Percentiles rank a stretch among this genome's conserved stretches.
Evolutionary conservation across 2,888 invertebrate species (phyloP).

Genomic region (Tenthredo livida): DNA sequence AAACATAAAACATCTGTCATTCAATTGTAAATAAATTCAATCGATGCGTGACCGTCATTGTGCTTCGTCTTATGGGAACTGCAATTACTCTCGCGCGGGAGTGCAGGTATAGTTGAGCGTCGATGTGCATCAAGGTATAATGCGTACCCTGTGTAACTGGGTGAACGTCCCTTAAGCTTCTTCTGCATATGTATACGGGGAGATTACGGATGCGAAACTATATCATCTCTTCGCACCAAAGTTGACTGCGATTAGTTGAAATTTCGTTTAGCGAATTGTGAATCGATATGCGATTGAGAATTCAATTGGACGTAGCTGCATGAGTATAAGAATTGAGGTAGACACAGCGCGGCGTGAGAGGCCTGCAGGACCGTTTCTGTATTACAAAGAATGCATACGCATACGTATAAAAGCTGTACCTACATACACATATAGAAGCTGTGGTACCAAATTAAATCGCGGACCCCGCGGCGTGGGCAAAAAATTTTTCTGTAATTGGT

Average conservation of each 20-base stretch:
- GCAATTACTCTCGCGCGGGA: not conserved
- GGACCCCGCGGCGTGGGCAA: not conserved
- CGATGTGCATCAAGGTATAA: not conserved
- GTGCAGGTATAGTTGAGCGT: not conserved
- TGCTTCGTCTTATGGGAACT: not conserved
- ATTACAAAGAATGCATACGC: not conserved
- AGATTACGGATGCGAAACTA: no score
- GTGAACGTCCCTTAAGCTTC: not conserved
- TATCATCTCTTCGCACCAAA: not conserved
- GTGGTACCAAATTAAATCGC: not conserved
- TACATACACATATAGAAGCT: not conserved
- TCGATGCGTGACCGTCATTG: constrained; percentile 20
- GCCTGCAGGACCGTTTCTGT: not conserved
- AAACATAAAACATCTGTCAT: not conserved
- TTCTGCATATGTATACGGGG: not conserved
- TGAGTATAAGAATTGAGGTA: not conserved
- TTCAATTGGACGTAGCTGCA: not conserved
- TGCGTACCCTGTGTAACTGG: not conserved
- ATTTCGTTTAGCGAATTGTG: not conserved
- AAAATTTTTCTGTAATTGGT: not conserved
- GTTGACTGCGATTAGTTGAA: not conserved
- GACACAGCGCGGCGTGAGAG: not conserved
- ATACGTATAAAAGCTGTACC: not conserved
- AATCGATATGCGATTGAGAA: not conserved
- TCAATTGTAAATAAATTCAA: constrained; percentile 16